A percentile compares a stretch with the other conserved stretches of the same genome.
phyloP scores from a whole-genome alignment of 2,113 vertebrate genomes.

The Scortum barcoo region DNA sequence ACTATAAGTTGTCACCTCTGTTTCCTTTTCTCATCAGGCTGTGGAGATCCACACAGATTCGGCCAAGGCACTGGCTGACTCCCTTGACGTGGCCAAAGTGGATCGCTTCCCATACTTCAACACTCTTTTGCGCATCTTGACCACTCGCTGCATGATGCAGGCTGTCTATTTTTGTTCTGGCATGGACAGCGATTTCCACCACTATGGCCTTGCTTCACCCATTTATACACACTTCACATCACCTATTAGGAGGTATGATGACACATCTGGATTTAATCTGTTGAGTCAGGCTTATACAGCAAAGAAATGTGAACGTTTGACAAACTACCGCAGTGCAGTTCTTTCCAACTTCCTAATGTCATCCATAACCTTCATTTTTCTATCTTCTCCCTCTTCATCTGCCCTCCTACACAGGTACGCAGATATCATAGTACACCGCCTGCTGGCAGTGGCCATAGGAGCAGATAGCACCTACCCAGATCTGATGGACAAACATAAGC shows the following conservation, averaged over 20 bases:
- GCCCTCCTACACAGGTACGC: constrained; percentile 86
- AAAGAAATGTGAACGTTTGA: not conserved
- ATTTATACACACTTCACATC: constrained; percentile 99
- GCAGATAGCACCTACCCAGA: constrained; percentile 95
- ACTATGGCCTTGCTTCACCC: constrained; percentile 96
- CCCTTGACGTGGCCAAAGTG: constrained; percentile 89
- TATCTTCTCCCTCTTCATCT: not conserved
- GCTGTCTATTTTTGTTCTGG: constrained; percentile 98
- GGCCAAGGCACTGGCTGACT: constrained; percentile 95
- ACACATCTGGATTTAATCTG: not conserved
- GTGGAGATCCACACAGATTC: constrained; percentile 92
- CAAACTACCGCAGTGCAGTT: not conserved
- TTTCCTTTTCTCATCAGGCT: constrained; percentile 76
- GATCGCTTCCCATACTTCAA: constrained; percentile 91
- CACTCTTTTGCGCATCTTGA: constrained; percentile 92
- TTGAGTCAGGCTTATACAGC: not conserved
- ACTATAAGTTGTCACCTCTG: not conserved
- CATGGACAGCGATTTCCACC: constrained; percentile 97
- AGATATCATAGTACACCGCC: constrained; percentile 95
- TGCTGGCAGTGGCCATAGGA: constrained; percentile 92
- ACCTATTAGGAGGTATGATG: constrained; percentile 93
- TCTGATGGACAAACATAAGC: constrained; percentile 94
- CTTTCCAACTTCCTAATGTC: not conserved
- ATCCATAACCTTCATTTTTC: not conserved
- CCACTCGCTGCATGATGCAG: constrained; percentile 99